These are phyloP conservation scores for Takifugu bimaculatus DNA, from an alignment of 2,113 vertebrate species.

Conservation along the genomic window DNA sequence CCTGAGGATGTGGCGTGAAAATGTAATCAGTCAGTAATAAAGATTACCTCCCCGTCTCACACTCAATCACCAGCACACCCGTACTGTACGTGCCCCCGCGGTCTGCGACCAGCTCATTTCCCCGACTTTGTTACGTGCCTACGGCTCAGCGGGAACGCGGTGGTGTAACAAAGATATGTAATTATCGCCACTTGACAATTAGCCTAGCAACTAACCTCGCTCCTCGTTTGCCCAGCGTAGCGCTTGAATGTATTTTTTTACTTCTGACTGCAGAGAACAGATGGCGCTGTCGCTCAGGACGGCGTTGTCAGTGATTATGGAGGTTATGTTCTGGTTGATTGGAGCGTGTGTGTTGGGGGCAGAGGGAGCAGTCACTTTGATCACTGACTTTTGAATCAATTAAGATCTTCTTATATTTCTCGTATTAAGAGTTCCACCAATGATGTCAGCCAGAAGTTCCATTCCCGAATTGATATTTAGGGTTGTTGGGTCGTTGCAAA, in stretches of 20 bases:
- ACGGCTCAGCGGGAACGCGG: slow-evolving; percentile 82
- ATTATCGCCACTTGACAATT: slow-evolving; percentile 97
- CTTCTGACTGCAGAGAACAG: slow-evolving; percentile 54
- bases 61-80: not conserved
- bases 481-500: slow-evolving; percentile 14
- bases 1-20: slow-evolving; percentile 65
- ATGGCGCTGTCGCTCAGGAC: slow-evolving; percentile 56
- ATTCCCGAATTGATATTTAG: slow-evolving; percentile 24
- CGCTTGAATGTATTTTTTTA: slow-evolving; percentile 72
- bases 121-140: slow-evolving; percentile 73
- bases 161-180: slow-evolving; percentile 84
- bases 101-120: slow-evolving; percentile 49
- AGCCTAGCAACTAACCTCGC: slow-evolving; percentile 84
- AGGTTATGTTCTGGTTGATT: not conserved
- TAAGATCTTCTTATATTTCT: slow-evolving; percentile 9
- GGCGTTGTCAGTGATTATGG: slow-evolving; percentile 45
- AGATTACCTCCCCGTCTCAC: slow-evolving; percentile 48
- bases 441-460: slow-evolving; percentile 31
- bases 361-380: too few relatives aligned
- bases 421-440: slow-evolving; percentile 11
- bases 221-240: slow-evolving; percentile 87
- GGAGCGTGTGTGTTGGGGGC: not conserved
- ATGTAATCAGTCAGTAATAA: slow-evolving; percentile 85
- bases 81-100: not conserved
- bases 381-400: too few relatives aligned